Conservation (phyloP, 2,113 vertebrate genomes). For the Daphoenositta chrysoptera region DNA sequence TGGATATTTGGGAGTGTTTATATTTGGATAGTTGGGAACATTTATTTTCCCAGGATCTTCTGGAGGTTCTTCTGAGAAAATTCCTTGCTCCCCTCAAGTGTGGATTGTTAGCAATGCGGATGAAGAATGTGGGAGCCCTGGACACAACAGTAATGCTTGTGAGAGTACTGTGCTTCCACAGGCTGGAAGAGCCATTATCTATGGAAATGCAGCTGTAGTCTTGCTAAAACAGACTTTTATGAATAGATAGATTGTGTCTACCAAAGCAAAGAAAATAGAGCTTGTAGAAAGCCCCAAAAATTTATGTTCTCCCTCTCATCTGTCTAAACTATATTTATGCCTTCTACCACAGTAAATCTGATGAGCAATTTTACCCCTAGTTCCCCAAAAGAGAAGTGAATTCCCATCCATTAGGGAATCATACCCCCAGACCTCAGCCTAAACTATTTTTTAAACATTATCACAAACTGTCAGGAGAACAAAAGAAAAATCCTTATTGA, state of each 20-base stretch:
- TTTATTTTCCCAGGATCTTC: slow-evolving; percentile 2
- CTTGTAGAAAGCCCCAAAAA: neutral
- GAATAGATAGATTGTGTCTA: neutral
- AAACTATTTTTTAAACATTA: neutral
- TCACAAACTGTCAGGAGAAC: neutral
- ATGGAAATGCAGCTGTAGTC: neutral
- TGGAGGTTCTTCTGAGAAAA: neutral
- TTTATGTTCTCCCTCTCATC: neutral
- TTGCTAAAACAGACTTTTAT: neutral
- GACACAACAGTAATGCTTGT: neutral
- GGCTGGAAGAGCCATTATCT: neutral
- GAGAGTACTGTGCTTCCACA: neutral
- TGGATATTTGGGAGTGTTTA: neutral
- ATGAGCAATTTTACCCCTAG: neutral
- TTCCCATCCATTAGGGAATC: neutral
- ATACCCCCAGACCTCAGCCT: neutral
- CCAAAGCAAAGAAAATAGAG: neutral
- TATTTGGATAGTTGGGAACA: neutral
- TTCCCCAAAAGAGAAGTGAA: neutral
- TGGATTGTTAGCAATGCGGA: neutral
- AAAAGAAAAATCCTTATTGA: neutral
- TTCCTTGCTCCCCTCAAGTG: fast-evolving
- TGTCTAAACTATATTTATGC: neutral
- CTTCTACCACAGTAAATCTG: neutral
- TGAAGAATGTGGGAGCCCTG: neutral